A percentile compares a stretch with the other conserved stretches of the same genome.
phyloP scores from a whole-genome alignment of 2,797 vertebrate species.

The Sternotherus odoratus region DNA sequence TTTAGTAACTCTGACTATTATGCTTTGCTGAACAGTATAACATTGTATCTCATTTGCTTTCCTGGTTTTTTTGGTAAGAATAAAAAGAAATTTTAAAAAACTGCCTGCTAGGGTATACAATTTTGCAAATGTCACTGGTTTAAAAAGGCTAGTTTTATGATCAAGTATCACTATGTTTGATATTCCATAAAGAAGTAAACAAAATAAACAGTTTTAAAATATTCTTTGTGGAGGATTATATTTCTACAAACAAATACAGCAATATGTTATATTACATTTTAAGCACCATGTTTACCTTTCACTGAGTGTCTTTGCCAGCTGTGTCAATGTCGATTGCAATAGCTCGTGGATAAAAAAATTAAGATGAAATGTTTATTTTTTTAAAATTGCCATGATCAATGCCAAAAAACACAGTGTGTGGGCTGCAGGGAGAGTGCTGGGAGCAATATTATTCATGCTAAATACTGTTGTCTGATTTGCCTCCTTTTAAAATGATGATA shows the following conservation, averaged over 20 bases:
- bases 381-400: constrained; percentile 35
- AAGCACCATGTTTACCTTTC: constrained; percentile 67
- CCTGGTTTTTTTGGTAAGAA: constrained; percentile 21
- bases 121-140: neutral
- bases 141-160: constrained; percentile 33
- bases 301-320: constrained; percentile 72
- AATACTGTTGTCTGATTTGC: constrained; percentile 60
- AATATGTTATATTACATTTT: constrained; percentile 59
- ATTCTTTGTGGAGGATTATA: constrained; percentile 45
- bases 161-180: neutral
- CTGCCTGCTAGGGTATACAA: constrained; percentile 32
- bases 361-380: constrained; percentile 66
- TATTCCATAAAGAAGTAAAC: neutral
- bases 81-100: constrained; percentile 17
- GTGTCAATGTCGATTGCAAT: constrained; percentile 58
- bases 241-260: constrained; percentile 54
- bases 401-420: constrained; percentile 72
- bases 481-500: constrained; percentile 66
- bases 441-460: constrained; percentile 66
- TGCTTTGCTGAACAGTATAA: constrained; percentile 47
- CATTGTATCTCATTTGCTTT: neutral
- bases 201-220: constrained; percentile 14
- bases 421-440: constrained; percentile 63
- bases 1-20: constrained; percentile 40
- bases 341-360: constrained; percentile 62